Evolutionary conservation across 2,888 invertebrate species (phyloP).

Genomic region (Pseudanteris insignis): DNA sequence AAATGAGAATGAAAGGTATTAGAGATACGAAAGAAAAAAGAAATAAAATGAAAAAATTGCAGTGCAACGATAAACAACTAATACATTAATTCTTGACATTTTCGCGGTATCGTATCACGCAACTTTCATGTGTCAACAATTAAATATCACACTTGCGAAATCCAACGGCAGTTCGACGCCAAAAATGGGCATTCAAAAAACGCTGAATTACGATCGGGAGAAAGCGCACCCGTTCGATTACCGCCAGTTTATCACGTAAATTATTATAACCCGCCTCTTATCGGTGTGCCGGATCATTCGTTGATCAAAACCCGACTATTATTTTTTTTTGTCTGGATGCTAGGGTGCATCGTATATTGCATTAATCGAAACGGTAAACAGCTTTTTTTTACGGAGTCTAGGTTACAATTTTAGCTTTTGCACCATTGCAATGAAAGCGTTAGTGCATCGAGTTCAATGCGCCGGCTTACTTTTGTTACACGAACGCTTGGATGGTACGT

Average conservation of each 20-base stretch:
- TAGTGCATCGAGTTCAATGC: conserved; percentile 47
- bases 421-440: conserved; percentile 49
- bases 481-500: conserved; percentile 50
- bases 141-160: too few species aligned
- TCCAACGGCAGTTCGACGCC: neutral
- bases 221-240: conserved; percentile 32
- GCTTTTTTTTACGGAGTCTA: too few species aligned
- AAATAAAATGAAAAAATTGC: too few species aligned
- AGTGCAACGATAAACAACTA: too few species aligned
- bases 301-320: too few species aligned
- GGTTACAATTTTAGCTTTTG: too few species aligned
- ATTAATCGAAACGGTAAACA: neutral
- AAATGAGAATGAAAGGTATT: too few species aligned
- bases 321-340: too few species aligned
- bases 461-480: conserved; percentile 52
- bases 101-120: too few species aligned
- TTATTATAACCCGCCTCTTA: conserved; percentile 27
- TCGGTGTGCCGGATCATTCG: conserved; percentile 23
- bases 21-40: too few species aligned
- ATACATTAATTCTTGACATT: too few species aligned
- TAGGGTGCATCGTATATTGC: neutral
- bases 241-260: conserved; percentile 24
- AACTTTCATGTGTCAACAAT: too few species aligned
- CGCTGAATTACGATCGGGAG: conserved; percentile 14
- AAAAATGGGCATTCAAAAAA: conserved; percentile 18